Evolutionary conservation across 2,113 vertebrate genomes (phyloP).

Genomic region (Hassar affinis): DNA sequence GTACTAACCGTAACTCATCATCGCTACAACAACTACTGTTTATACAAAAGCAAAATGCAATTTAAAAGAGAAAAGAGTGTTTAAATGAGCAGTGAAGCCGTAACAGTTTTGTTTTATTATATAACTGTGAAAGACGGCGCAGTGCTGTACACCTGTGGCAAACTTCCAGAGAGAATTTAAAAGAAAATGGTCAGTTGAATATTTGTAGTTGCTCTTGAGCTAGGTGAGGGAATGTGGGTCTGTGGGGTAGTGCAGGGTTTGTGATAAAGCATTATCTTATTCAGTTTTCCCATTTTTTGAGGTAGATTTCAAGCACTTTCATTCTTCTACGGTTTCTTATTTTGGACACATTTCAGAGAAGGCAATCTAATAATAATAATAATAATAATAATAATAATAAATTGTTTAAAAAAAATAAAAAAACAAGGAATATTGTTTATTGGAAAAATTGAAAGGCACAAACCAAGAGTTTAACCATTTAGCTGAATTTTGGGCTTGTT

Average conservation of each 20-base stretch:
- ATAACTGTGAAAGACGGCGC: not conserved
- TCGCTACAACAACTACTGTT: not conserved
- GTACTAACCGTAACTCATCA: not conserved
- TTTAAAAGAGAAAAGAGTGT: not conserved
- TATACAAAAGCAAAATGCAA: not conserved
- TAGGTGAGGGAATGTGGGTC: not conserved
- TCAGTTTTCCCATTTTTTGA: not conserved
- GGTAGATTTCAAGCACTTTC: not conserved
- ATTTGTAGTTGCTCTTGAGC: not conserved
- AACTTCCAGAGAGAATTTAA: not conserved
- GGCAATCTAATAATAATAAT: too few relatives aligned
- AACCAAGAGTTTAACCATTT: not conserved
- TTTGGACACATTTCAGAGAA: not conserved
- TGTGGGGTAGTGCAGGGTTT: not conserved
- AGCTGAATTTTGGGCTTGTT: not conserved
- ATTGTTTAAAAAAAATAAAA: too few relatives aligned
- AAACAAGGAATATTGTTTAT: not conserved
- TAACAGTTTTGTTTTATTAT: not conserved
- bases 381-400: too few relatives aligned
- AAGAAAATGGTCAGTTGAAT: not conserved
- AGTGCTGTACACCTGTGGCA: not conserved
- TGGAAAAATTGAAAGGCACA: too few relatives aligned
- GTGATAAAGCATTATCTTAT: not conserved
- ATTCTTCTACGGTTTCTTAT: not conserved
- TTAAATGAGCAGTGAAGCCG: not conserved